phyloP scores from a whole-genome alignment of 2,797 vertebrate species.

The Echeneis naucrates region DNA sequence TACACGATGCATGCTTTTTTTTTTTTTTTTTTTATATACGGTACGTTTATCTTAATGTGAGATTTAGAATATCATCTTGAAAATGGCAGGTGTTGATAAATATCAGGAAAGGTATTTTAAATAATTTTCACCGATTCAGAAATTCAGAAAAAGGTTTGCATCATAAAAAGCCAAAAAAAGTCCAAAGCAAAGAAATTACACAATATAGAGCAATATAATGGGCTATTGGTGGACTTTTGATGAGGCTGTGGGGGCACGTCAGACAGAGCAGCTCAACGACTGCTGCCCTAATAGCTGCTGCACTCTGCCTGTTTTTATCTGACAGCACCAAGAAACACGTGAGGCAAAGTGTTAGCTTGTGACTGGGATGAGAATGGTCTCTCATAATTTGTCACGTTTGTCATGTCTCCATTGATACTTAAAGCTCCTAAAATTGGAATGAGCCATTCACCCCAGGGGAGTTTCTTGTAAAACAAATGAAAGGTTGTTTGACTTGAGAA shows the following conservation, averaged over 20 bases:
- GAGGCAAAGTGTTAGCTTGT: background rate
- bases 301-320: background rate
- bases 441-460: no score
- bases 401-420: background rate
- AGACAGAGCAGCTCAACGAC: background rate
- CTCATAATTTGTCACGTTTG: background rate
- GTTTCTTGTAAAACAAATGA: slow-evolving; percentile 13
- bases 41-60: no score
- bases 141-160: no score
- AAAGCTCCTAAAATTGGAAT: background rate
- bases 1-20: no score
- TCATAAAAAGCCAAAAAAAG: no score
- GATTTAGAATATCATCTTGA: no score
- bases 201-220: no score
- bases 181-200: no score
- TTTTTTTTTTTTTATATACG: no score
- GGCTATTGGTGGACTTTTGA: background rate
- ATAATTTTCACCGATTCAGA: no score
- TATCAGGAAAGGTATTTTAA: no score
- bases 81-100: background rate
- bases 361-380: background rate
- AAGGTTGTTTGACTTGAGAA: slow-evolving; percentile 9
- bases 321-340: background rate
- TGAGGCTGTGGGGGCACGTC: background rate
- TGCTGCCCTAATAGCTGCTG: background rate